Conservation (phyloP, 2,888 invertebrate genomes). For the Thecocarcelia acutangulata region DNA sequence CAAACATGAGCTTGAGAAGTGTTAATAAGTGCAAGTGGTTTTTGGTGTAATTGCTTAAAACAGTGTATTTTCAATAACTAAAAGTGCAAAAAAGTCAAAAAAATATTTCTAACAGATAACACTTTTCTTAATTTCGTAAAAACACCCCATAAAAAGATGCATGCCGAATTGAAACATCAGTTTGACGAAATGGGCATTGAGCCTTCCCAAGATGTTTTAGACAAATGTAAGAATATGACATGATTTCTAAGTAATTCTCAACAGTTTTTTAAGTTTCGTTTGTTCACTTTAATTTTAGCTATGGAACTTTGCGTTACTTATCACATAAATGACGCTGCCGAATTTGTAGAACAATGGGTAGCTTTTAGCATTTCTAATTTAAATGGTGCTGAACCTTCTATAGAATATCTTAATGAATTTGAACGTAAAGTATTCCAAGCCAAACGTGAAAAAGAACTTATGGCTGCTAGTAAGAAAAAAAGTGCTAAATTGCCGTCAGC, state of each 20-base stretch:
- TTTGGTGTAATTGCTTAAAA: constrained; percentile 3
- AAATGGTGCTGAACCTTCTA: constrained; percentile 84
- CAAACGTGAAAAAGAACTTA: constrained; percentile 81
- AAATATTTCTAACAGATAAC: background rate
- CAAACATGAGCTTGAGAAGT: constrained; percentile 48
- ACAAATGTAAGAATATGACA: constrained; percentile 83
- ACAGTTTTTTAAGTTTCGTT: constrained; percentile 8
- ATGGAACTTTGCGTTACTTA: constrained; percentile 78
- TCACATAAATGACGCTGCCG: constrained; percentile 85
- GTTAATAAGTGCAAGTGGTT: constrained; percentile 46
- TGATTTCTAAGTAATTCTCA: background rate
- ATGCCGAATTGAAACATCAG: constrained; percentile 82
- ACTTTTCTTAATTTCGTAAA: background rate
- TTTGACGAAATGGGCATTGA: constrained; percentile 85
- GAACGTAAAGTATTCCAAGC: constrained; percentile 85
- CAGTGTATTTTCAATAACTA: background rate
- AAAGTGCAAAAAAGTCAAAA: background rate
- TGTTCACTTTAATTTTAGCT: constrained; percentile 51
- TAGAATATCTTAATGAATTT: constrained; percentile 84
- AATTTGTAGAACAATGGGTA: constrained; percentile 90
- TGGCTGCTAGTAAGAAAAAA: constrained; percentile 72
- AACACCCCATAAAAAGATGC: constrained; percentile 72
- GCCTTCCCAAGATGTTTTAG: constrained; percentile 83
- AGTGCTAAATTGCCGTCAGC: constrained; percentile 64
- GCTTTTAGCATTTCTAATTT: constrained; percentile 87